Conservation (phyloP, 1,140 invertebrate genomes). For the Heliconius hewitsoni region DNA sequence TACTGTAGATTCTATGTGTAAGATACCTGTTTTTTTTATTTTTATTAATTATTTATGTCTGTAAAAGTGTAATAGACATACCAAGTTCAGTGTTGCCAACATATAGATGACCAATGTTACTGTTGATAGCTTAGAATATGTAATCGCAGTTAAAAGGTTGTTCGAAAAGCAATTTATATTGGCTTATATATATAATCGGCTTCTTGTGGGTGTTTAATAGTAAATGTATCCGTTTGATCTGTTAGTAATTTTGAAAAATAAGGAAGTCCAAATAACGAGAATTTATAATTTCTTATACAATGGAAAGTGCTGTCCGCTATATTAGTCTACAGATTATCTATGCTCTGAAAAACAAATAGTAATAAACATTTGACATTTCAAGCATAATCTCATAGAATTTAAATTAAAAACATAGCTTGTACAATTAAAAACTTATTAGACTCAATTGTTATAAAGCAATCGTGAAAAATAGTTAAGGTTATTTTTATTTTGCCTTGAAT, state of each 20-base stretch:
- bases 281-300: too few relatives aligned
- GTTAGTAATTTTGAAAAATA: conserved; percentile 48
- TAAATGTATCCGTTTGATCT: conserved; percentile 44
- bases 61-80: conserved; percentile 16
- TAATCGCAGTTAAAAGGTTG: conserved; percentile 51
- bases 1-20: neutral
- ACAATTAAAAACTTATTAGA: too few relatives aligned
- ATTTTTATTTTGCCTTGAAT: too few relatives aligned
- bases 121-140: conserved; percentile 41
- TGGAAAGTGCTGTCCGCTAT: too few relatives aligned
- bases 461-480: too few relatives aligned
- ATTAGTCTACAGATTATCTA: too few relatives aligned
- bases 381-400: too few relatives aligned
- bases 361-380: too few relatives aligned
- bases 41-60: conserved; percentile 9
- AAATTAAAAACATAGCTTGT: too few relatives aligned
- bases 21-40: neutral
- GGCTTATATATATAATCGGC: conserved; percentile 67
- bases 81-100: conserved; percentile 46
- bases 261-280: neutral
- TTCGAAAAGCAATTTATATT: conserved; percentile 62
- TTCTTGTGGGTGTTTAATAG: conserved; percentile 62
- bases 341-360: too few relatives aligned
- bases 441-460: too few relatives aligned
- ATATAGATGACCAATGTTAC: conserved; percentile 47